Percentiles rank a stretch among this genome's conserved stretches.
These are phyloP conservation scores for Saturnia pavonia DNA, from an alignment of 2,888 invertebrate species.

Conservation along the genomic window DNA sequence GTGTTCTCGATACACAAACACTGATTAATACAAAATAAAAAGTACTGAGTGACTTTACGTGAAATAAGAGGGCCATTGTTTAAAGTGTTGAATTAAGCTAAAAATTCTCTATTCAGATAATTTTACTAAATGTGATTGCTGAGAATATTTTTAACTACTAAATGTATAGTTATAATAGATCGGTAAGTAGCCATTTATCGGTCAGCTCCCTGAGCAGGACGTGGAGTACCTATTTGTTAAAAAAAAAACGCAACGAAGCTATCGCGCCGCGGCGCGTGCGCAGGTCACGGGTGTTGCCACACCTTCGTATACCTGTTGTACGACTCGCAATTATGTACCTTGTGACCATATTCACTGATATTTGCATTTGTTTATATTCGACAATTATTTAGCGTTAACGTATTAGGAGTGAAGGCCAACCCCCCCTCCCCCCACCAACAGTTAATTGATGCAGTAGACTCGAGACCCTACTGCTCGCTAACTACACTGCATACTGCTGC, in stretches of 20 bases:
- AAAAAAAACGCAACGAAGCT: constrained; percentile 12
- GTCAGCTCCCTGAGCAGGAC: constrained; percentile 28
- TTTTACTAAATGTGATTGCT: constrained; percentile 79
- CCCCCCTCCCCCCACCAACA: constrained; percentile 65
- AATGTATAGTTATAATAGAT: constrained; percentile 73
- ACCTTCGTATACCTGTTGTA: constrained; percentile 26
- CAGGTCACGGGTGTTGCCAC: constrained; percentile 8
- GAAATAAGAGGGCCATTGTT: constrained; percentile 82
- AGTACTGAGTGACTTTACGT: constrained; percentile 82
- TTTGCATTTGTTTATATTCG: constrained; percentile 57
- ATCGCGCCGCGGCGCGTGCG: not conserved
- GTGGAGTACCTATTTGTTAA: constrained; percentile 9
- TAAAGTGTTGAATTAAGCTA: constrained; percentile 80
- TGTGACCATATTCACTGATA: constrained; percentile 47
- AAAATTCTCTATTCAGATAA: constrained; percentile 77
- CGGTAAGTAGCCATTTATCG: constrained; percentile 62
- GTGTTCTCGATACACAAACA: constrained; percentile 79
- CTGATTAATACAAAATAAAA: constrained; percentile 74
- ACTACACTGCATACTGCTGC: constrained; percentile 71
- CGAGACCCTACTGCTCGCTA: constrained; percentile 63
- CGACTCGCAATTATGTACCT: constrained; percentile 34
- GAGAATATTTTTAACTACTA: constrained; percentile 79
- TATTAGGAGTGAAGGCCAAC: constrained; percentile 62
- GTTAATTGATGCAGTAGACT: constrained; percentile 82
- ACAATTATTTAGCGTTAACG: constrained; percentile 53